Evolutionary conservation across 2,797 vertebrate species (phyloP).

Genomic region (Botia almorhae): DNA sequence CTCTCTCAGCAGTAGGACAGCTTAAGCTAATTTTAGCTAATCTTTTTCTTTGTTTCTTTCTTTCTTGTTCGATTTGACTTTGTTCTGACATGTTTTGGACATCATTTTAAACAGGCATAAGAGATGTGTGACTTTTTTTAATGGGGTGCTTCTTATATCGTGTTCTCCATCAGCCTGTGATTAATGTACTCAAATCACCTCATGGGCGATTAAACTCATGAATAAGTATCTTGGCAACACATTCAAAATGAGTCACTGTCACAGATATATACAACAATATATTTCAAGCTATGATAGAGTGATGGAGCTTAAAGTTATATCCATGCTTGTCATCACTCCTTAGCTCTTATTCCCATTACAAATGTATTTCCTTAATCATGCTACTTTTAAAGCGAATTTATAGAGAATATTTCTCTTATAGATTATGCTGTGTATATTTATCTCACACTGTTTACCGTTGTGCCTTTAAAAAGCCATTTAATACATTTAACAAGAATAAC

Average conservation of each 20-base stretch:
- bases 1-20: no score
- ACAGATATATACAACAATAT: conserved; percentile 45
- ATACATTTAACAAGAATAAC: conserved; percentile 59
- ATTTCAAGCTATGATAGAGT: conserved; percentile 15
- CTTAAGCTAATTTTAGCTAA: no score
- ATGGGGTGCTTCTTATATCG: conserved; percentile 33
- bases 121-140: conserved; percentile 32
- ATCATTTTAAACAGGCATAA: conserved; percentile 37
- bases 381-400: neutral
- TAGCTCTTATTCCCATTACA: conserved; percentile 26
- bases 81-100: conserved; percentile 13
- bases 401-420: neutral
- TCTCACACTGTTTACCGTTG: conserved; percentile 36
- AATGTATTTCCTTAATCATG: conserved; percentile 54
- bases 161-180: conserved; percentile 66
- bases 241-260: conserved; percentile 51
- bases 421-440: conserved; percentile 58
- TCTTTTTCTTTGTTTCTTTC: no score
- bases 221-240: conserved; percentile 45
- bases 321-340: conserved; percentile 27
- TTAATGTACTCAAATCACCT: conserved; percentile 74
- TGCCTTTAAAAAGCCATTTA: conserved; percentile 56
- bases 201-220: conserved; percentile 67
- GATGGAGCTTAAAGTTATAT: conserved; percentile 30
- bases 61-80: no score